These are phyloP conservation scores for Caranx melampygus DNA, from an alignment of 2,113 vertebrate species.

Conservation along the genomic window DNA sequence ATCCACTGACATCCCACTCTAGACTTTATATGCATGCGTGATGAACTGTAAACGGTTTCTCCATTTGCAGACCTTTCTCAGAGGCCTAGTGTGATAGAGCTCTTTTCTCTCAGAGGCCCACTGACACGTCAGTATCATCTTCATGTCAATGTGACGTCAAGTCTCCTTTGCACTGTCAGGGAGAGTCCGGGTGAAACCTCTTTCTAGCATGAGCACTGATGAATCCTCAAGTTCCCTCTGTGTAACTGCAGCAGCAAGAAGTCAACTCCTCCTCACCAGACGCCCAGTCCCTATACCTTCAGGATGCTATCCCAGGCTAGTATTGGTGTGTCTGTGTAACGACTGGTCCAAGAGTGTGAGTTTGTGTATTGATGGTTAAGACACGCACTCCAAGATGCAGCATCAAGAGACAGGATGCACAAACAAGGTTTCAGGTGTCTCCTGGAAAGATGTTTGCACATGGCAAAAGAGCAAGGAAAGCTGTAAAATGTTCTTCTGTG, in stretches of 20 bases:
- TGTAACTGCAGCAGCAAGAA: conserved; percentile 10
- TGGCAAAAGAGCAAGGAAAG: not conserved
- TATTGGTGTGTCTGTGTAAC: conserved; percentile 22
- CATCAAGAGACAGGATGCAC: not conserved
- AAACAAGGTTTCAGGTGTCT: not conserved
- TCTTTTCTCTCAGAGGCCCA: conserved; percentile 2
- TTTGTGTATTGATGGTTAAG: conserved; percentile 7
- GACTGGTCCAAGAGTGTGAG: conserved; percentile 1
- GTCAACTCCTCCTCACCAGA: conserved; percentile 27
- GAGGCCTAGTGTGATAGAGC: not conserved
- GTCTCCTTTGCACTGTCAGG: not conserved
- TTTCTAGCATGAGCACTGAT: conserved; percentile 26
- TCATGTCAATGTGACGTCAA: conserved; percentile 33
- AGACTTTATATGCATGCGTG: conserved; percentile 16
- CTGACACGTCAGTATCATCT: conserved; percentile 37
- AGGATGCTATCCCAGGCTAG: conserved; percentile 2
- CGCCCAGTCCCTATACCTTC: conserved; percentile 7
- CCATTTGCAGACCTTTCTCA: conserved; percentile 25
- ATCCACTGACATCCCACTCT: not conserved
- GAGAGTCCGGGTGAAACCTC: conserved; percentile 26
- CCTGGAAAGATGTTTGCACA: not conserved
- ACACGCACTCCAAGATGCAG: conserved; percentile 5
- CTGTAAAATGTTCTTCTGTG: conserved; percentile 8
- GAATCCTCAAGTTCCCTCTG: conserved; percentile 43
- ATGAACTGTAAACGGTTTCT: conserved; percentile 8